phyloP scores from a whole-genome alignment of 2,113 vertebrate genomes.

The Macaca fascicularis region T2T-MFA8v1.1 NC_088391.1:59271501-59272000 shows the following conservation, averaged over 20 bases:
- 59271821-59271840: neutral
- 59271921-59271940: neutral
- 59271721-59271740: neutral
- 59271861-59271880: neutral
- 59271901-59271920: neutral
- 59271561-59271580: neutral
- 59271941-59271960: neutral
- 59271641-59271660: neutral
- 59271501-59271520: neutral
- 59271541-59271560: neutral
- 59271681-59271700: neutral
- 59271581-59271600: neutral
- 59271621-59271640: neutral
- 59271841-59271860: neutral
- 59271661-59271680: neutral
- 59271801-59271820: neutral
- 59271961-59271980: constrained; percentile 16
- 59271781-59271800: constrained; percentile 15
- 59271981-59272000: constrained; percentile 33
- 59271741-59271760: neutral
- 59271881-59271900: constrained; percentile 15
- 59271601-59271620: neutral
- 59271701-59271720: neutral
- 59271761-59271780: neutral
- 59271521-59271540: neutral